A percentile compares a stretch with the other conserved stretches of the same genome.
phyloP scores from a whole-genome alignment of 2,113 vertebrate genomes.

The Myotis brandtii region DNA sequence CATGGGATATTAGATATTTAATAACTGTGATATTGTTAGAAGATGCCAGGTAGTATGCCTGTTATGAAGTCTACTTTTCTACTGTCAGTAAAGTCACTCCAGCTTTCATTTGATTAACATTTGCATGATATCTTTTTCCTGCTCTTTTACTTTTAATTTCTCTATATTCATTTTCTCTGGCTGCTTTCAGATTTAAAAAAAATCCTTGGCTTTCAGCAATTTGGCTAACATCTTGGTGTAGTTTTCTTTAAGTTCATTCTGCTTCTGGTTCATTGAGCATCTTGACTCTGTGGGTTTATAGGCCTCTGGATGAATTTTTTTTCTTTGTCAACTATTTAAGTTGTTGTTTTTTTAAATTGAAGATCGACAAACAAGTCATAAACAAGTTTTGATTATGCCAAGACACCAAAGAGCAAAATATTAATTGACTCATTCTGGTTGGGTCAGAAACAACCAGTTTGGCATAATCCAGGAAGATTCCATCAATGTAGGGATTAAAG shows the following conservation, averaged over 20 bases:
- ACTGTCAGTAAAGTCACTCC: background rate
- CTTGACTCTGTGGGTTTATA: background rate
- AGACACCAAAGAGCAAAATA: background rate
- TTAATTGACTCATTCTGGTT: background rate
- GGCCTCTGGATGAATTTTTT: background rate
- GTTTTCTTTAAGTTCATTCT: background rate
- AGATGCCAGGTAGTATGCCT: background rate
- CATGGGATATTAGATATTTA: background rate
- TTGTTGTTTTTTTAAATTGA: background rate
- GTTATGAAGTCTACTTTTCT: background rate
- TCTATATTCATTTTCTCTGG: background rate
- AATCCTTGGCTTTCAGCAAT: background rate
- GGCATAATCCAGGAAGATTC: background rate
- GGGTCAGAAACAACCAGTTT: background rate
- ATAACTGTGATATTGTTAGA: background rate
- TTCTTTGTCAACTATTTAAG: constrained; percentile 14
- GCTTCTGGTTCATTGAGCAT: background rate
- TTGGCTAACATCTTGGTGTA: background rate
- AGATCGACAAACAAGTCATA: background rate
- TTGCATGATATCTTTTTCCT: background rate
- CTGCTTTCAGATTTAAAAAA: background rate
- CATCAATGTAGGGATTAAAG: background rate
- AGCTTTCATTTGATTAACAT: background rate
- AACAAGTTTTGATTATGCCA: constrained; percentile 30
- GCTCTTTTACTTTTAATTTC: background rate